Percentiles rank a stretch among this genome's conserved stretches.
Evolutionary conservation across 92 coral and sea anemone species (phyloP).

Genomic region (Palythoa heliodiscus): DNA sequence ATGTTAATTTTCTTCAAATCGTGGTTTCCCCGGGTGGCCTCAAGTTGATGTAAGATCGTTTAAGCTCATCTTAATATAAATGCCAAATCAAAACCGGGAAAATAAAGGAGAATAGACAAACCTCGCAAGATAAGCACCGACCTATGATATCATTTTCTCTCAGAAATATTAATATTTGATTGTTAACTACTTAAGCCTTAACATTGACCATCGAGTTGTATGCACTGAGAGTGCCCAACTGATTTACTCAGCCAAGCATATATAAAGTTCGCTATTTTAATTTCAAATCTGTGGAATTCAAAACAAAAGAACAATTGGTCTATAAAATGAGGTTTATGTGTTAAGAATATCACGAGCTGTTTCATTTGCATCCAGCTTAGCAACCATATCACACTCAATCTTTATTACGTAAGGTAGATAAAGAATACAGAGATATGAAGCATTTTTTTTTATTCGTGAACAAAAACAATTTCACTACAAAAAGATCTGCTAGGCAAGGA

Average conservation of each 20-base stretch:
- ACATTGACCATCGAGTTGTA: background rate
- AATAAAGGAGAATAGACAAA: background rate
- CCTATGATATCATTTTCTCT: background rate
- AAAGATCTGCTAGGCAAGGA: too few species aligned
- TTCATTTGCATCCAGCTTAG: background rate
- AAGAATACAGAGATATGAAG: too few species aligned
- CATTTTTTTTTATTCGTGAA: too few species aligned
- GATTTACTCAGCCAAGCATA: background rate
- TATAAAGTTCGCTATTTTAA: too few species aligned
- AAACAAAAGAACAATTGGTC: background rate
- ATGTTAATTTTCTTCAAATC: too few species aligned
- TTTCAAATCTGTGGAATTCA: background rate
- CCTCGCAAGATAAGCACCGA: background rate
- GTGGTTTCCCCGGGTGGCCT: too few species aligned
- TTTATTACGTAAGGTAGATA: too few species aligned
- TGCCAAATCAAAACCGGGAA: constrained; percentile 11
- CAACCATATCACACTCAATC: background rate
- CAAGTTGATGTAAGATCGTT: background rate
- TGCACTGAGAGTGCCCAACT: background rate
- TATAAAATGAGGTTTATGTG: background rate
- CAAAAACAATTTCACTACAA: too few species aligned
- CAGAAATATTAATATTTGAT: background rate
- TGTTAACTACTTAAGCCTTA: background rate
- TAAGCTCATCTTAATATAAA: background rate
- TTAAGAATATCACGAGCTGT: background rate